These are phyloP conservation scores for Mycalesis mineus DNA, from an alignment of 2,888 invertebrate genomes.

Conservation along the genomic window DNA sequence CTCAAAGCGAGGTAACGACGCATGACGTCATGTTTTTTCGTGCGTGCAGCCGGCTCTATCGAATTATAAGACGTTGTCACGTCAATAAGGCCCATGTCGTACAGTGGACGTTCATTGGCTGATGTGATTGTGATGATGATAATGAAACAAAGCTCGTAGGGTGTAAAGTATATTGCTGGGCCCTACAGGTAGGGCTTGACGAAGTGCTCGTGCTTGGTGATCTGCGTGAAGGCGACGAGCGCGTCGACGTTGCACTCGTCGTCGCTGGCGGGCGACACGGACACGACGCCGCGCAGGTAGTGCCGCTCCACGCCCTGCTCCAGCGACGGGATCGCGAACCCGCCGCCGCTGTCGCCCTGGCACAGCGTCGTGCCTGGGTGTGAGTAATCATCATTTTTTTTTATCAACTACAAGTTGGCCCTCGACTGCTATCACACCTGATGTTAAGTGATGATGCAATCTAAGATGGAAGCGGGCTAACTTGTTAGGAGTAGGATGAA, in stretches of 20 bases:
- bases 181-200: conserved; percentile 33
- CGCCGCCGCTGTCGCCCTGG: conserved; percentile 47
- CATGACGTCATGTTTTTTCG: no score
- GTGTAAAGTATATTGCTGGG: not conserved
- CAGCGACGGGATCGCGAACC: conserved; percentile 33
- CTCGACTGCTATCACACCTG: no score
- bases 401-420: no score
- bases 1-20: no score
- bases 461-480: no score
- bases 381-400: no score
- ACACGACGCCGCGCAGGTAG: conserved; percentile 46
- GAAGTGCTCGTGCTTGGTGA: conserved; percentile 49
- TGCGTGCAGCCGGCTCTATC: no score
- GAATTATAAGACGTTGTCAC: no score
- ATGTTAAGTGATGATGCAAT: no score
- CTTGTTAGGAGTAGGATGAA: no score
- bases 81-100: no score
- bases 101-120: no score
- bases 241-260: conserved; percentile 43
- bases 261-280: conserved; percentile 20
- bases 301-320: conserved; percentile 26
- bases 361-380: conserved; percentile 36
- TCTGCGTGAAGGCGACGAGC: conserved; percentile 51
- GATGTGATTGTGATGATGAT: not conserved
- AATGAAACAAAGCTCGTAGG: not conserved